These are phyloP conservation scores for Lichenostomus cassidix DNA, from an alignment of 2,113 vertebrate genomes.

Conservation along the genomic window DNA sequence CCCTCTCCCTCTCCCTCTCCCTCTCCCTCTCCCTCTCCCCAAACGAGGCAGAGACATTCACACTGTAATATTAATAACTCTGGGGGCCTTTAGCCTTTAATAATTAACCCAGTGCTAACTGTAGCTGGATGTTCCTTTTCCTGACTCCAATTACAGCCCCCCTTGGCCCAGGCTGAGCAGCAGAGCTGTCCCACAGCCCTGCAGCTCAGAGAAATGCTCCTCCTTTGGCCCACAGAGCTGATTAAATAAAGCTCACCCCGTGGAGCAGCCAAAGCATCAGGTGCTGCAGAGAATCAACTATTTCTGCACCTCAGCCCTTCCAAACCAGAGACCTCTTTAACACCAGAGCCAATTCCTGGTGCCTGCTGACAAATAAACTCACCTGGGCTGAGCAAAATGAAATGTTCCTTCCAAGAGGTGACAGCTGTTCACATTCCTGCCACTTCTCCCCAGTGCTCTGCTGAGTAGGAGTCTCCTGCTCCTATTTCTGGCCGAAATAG, in stretches of 20 bases:
- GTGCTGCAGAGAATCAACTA: background rate
- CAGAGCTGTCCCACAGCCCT: background rate
- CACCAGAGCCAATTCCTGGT: background rate
- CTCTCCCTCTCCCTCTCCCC: background rate
- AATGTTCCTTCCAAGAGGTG: background rate
- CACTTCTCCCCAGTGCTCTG: background rate
- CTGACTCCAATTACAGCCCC: background rate
- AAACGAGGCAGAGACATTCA: background rate
- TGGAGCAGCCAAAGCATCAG: background rate
- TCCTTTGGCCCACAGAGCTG: constrained; percentile 2
- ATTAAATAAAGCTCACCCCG: background rate
- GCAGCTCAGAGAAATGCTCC: background rate
- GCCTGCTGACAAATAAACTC: background rate
- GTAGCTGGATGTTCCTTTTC: constrained; percentile 14
- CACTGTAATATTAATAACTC: constrained; percentile 35
- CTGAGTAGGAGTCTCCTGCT: background rate
- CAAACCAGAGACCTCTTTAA: background rate
- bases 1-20: no score
- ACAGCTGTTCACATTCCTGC: background rate
- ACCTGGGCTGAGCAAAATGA: background rate
- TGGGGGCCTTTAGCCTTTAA: constrained; percentile 24
- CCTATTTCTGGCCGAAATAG: background rate
- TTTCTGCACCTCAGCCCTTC: background rate
- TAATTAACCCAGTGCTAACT: constrained; percentile 35
- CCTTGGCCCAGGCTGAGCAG: constrained; percentile 8